Conservation (phyloP, 2,797 vertebrate species). For the Ispidina picta region DNA sequence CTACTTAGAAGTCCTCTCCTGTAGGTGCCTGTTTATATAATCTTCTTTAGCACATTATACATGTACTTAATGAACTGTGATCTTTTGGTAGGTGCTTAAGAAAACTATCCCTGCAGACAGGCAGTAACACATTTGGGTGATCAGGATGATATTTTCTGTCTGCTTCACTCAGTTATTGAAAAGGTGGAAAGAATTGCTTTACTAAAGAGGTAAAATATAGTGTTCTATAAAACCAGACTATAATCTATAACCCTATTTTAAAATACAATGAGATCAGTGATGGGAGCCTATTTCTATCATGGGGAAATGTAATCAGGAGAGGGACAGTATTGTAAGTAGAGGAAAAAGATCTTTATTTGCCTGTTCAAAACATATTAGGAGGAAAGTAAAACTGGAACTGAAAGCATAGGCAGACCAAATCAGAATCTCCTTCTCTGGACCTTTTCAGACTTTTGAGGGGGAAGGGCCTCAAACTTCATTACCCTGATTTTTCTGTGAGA, state of each 20-base stretch:
- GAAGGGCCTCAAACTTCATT: not conserved
- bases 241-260: not conserved
- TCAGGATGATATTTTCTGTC: not conserved
- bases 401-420: not conserved
- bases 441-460: not conserved
- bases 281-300: not conserved
- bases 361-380: not conserved
- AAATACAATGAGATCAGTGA: not conserved
- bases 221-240: not conserved
- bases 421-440: not conserved
- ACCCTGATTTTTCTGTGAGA: not conserved
- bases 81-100: not conserved
- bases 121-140: not conserved
- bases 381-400: not conserved
- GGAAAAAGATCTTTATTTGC: not conserved
- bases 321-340: not conserved
- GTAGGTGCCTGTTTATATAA: not conserved
- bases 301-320: not conserved
- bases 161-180: not conserved
- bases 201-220: not conserved
- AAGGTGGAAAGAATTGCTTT: not conserved
- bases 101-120: not conserved
- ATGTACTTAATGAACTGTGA: not conserved
- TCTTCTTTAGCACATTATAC: not conserved
- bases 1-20: not conserved